These are phyloP conservation scores for Mylabris sibirica DNA, from an alignment of 2,888 invertebrate species.

Conservation along the genomic window DNA sequence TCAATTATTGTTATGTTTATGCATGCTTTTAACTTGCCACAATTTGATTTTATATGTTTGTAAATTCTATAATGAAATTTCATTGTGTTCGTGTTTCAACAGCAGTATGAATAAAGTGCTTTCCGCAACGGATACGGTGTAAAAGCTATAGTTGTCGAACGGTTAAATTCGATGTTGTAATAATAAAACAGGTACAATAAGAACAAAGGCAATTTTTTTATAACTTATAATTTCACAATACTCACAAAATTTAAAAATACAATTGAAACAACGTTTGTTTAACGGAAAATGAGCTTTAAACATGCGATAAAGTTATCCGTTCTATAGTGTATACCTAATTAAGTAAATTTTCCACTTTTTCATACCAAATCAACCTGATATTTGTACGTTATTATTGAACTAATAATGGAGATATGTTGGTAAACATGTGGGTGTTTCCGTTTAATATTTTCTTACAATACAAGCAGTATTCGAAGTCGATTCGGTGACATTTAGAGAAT, in stretches of 20 bases:
- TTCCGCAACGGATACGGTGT: neutral
- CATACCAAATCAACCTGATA: too few species aligned
- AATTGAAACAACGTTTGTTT: too few species aligned
- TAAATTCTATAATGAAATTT: neutral
- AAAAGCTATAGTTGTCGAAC: neutral
- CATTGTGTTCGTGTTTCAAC: neutral
- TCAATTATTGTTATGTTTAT: neutral
- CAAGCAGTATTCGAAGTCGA: neutral
- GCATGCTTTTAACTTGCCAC: neutral
- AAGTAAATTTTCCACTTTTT: too few species aligned
- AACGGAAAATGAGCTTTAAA: too few species aligned
- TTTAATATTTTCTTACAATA: neutral
- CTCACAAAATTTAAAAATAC: too few species aligned
- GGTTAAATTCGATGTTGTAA: neutral
- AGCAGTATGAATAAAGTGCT: neutral
- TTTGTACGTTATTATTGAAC: neutral
- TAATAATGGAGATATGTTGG: neutral
- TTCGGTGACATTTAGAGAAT: neutral
- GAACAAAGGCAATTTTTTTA: neutral
- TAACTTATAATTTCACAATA: neutral
- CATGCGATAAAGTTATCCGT: too few species aligned
- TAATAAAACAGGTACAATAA: neutral
- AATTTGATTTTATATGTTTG: slow-evolving; percentile 1
- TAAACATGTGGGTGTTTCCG: neutral
- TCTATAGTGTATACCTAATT: too few species aligned